Conservation (phyloP, 2,888 invertebrate species). For the Drosophila paranaensis region DNA sequence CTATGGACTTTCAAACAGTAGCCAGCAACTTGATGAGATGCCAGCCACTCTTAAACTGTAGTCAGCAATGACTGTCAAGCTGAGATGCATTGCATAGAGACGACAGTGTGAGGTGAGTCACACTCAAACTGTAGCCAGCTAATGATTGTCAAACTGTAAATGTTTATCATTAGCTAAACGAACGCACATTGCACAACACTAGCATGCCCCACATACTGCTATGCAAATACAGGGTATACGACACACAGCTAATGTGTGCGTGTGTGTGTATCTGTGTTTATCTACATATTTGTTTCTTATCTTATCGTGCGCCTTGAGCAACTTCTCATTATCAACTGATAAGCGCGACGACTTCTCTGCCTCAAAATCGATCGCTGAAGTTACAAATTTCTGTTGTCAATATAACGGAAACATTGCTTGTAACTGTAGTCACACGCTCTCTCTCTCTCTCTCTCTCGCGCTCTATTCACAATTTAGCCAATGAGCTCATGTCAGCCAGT, state of each 20-base stretch:
- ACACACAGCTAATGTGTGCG: not conserved
- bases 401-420: slow-evolving; percentile 43
- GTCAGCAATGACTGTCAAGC: no score
- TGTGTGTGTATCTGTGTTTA: slow-evolving; percentile 23
- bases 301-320: slow-evolving; percentile 62
- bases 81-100: no score
- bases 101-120: not conserved
- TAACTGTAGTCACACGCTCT: slow-evolving; percentile 42
- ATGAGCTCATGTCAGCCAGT: slow-evolving; percentile 45
- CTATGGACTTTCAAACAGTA: no score
- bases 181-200: not conserved
- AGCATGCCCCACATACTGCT: not conserved
- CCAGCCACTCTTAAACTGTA: not conserved
- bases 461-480: not conserved
- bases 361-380: slow-evolving; percentile 29
- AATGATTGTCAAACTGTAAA: not conserved
- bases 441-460: not conserved
- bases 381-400: slow-evolving; percentile 24
- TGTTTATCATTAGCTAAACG: not conserved
- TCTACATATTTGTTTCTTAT: slow-evolving; percentile 61
- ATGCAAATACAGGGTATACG: not conserved
- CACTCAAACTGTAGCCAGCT: not conserved
- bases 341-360: slow-evolving; percentile 30
- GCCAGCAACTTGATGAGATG: no score
- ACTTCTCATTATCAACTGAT: slow-evolving; percentile 64